phyloP scores from a whole-genome alignment of 2,888 invertebrate genomes.

The Zygothrica quintamaculata region DNA sequence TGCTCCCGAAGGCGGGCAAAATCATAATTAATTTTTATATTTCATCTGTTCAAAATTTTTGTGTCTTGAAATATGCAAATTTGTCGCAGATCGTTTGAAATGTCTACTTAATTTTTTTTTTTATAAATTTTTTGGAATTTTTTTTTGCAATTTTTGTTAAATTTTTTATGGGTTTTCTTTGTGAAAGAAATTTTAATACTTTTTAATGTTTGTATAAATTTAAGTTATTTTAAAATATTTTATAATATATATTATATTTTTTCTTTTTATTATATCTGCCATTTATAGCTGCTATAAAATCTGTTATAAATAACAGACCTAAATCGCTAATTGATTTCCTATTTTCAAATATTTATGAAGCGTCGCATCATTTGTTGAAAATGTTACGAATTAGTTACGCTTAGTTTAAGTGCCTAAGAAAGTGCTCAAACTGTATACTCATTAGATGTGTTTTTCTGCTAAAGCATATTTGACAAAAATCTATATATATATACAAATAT shows the following conservation, averaged over 20 bases:
- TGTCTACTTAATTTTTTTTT: constrained; percentile 32
- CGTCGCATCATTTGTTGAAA: constrained; percentile 48
- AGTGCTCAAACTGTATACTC: neutral
- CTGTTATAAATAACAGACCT: no score
- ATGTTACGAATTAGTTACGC: constrained; percentile 60
- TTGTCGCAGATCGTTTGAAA: constrained; percentile 63
- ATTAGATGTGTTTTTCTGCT: neutral
- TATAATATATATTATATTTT: no score
- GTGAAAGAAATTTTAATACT: no score
- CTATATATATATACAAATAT: no score
- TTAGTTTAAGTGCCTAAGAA: constrained; percentile 46
- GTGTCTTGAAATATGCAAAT: constrained; percentile 60
- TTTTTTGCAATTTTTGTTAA: constrained; percentile 30
- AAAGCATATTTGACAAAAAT: no score
- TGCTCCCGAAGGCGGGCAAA: constrained; percentile 64
- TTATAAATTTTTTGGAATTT: constrained; percentile 2
- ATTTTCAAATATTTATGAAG: constrained; percentile 28
- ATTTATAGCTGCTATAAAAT: no score
- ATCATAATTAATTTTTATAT: constrained; percentile 76
- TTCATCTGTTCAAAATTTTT: constrained; percentile 48
- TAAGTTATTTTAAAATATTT: no score
- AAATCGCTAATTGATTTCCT: neutral
- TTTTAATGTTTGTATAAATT: no score
- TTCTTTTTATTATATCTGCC: no score
- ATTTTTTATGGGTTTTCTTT: constrained; percentile 6